phyloP scores from a whole-genome alignment of 2,888 invertebrate species.

The Lithosia quadra region DNA sequence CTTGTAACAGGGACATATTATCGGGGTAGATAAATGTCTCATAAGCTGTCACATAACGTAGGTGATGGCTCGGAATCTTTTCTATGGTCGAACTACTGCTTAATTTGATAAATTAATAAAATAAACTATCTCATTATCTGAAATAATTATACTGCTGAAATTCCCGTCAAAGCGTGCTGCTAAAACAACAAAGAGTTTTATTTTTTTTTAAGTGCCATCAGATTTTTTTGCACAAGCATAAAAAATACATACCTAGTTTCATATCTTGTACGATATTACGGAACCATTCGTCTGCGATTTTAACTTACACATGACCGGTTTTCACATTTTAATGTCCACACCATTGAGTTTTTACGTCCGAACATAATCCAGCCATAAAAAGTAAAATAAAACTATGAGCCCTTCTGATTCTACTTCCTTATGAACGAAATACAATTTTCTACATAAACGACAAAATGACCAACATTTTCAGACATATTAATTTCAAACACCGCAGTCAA shows the following conservation, averaged over 20 bases:
- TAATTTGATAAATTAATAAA: too few species aligned
- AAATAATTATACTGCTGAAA: too few species aligned
- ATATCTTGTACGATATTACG: not conserved
- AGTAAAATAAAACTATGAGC: slow-evolving; percentile 24
- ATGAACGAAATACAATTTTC: slow-evolving; percentile 54
- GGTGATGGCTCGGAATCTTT: too few species aligned
- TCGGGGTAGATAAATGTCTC: too few species aligned
- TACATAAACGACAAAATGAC: slow-evolving; percentile 62
- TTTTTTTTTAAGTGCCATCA: too few species aligned
- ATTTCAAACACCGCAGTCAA: slow-evolving; percentile 83
- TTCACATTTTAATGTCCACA: not conserved
- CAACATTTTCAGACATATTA: slow-evolving; percentile 73
- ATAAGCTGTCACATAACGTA: too few species aligned
- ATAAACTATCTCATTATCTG: too few species aligned
- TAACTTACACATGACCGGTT: not conserved
- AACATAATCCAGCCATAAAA: not conserved
- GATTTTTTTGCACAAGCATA: too few species aligned
- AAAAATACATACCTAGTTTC: too few species aligned
- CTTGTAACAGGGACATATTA: not conserved
- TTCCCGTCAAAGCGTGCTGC: too few species aligned
- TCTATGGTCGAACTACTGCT: too few species aligned
- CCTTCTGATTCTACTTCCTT: slow-evolving; percentile 47
- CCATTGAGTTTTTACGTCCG: slow-evolving; percentile 1
- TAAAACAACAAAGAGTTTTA: too few species aligned
- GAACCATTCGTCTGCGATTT: not conserved